Conservation (phyloP, 2,888 invertebrate species). For the Drosophila cracens region DNA sequence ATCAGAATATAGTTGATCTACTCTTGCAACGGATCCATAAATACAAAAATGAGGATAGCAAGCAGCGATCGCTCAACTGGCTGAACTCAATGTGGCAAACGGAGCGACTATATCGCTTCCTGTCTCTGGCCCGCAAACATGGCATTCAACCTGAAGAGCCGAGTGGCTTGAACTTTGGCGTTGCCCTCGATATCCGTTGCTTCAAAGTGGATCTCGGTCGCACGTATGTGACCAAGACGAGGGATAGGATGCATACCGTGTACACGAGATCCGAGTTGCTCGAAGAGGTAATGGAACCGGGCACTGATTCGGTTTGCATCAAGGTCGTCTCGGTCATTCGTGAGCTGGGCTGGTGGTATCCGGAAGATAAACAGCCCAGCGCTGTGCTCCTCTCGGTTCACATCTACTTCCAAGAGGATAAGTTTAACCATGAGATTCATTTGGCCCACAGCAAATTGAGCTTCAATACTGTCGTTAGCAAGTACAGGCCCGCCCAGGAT, state of each 20-base stretch:
- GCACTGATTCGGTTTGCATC: conserved; percentile 29
- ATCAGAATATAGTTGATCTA: conserved; percentile 13
- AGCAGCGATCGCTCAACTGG: conserved; percentile 33
- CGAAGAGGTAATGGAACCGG: conserved; percentile 18
- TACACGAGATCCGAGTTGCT: conserved; percentile 26
- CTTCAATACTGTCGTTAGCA: conserved; percentile 23
- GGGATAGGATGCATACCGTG: conserved; percentile 49
- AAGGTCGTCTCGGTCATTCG: conserved; percentile 48
- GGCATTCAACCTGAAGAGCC: conserved; percentile 6
- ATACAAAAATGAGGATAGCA: not conserved
- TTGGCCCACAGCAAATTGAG: conserved; percentile 5
- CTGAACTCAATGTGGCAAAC: conserved; percentile 48
- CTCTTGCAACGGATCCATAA: not conserved
- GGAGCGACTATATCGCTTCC: conserved; percentile 34
- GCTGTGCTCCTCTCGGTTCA: conserved; percentile 47
- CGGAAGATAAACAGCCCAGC: conserved; percentile 57
- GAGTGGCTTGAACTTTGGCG: not conserved
- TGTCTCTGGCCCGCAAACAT: conserved; percentile 5
- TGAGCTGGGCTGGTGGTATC: conserved; percentile 65
- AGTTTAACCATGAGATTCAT: not conserved
- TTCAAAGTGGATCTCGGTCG: not conserved
- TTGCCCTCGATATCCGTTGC: conserved; percentile 31
- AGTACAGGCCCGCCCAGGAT: conserved; percentile 20
- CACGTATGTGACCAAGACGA: conserved; percentile 13
- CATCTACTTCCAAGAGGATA: not conserved